Percentiles rank a stretch among this genome's conserved stretches.
phyloP scores from a whole-genome alignment of 2,797 vertebrate genomes.

The Phataginus tricuspis region DNA sequence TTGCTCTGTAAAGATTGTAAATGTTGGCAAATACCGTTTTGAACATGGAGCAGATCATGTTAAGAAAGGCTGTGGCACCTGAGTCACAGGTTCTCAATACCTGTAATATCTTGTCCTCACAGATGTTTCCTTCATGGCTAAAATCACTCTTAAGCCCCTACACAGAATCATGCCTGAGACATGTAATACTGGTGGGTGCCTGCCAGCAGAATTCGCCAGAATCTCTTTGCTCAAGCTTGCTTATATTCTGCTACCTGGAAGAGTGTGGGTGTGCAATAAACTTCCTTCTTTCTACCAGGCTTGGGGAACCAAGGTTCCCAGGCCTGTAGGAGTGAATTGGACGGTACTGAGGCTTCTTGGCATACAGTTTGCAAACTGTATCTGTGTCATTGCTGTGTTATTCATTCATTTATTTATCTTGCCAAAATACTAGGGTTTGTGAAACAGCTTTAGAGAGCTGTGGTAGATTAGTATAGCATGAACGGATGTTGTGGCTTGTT shows the following conservation, averaged over 20 bases:
- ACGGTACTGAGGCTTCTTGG: constrained; percentile 22
- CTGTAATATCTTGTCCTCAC: background rate
- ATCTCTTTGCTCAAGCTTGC: constrained; percentile 59
- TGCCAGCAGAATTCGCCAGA: constrained; percentile 12
- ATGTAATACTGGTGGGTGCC: background rate
- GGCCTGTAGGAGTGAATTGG: background rate
- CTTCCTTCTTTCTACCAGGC: constrained; percentile 31
- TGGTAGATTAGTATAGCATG: constrained; percentile 77
- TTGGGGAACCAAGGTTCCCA: background rate
- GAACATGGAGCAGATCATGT: background rate
- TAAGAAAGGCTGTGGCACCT: background rate
- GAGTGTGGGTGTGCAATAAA: constrained; percentile 65
- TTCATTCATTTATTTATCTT: constrained; percentile 77
- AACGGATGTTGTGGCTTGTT: constrained; percentile 82
- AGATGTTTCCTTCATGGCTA: background rate
- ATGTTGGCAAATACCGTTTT: background rate
- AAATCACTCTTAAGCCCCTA: background rate
- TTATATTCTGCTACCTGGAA: constrained; percentile 50
- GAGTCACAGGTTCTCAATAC: background rate
- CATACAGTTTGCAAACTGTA: constrained; percentile 49
- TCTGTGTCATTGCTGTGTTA: constrained; percentile 59
- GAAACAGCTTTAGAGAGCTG: constrained; percentile 77
- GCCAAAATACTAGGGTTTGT: constrained; percentile 73
- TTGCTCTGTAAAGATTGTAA: background rate
- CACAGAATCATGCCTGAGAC: background rate